Conservation (phyloP, 2,888 invertebrate genomes). For the Scotopteryx bipunctaria region DNA sequence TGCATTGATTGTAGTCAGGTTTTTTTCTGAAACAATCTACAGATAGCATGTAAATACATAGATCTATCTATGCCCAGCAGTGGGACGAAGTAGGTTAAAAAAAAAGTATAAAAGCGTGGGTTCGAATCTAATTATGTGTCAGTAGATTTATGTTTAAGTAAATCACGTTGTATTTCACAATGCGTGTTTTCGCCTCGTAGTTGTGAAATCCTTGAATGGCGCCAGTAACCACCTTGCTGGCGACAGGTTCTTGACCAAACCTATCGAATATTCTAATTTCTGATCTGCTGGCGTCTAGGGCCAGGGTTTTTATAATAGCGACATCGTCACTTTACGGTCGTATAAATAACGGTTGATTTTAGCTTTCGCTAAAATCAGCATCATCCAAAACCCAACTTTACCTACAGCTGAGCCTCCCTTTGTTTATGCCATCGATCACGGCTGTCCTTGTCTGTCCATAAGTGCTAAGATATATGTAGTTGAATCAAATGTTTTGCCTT, state of each 20-base stretch:
- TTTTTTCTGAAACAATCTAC: neutral
- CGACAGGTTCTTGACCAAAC: slow-evolving; percentile 38
- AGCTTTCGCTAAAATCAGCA: neutral
- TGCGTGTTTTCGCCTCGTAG: slow-evolving; percentile 13
- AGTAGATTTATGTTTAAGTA: slow-evolving; percentile 10
- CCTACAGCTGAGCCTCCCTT: too few relatives aligned
- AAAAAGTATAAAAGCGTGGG: slow-evolving; percentile 3
- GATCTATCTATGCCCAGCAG: too few relatives aligned
- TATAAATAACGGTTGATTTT: neutral
- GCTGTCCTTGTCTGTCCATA: too few relatives aligned
- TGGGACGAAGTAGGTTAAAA: too few relatives aligned
- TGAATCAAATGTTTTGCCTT: too few relatives aligned
- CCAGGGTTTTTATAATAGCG: neutral
- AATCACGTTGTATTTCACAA: slow-evolving; percentile 9
- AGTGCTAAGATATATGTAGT: too few relatives aligned
- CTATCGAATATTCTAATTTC: slow-evolving; percentile 39
- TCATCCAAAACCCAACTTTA: neutral
- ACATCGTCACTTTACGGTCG: neutral
- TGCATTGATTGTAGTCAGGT: too few relatives aligned
- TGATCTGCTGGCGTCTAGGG: slow-evolving; percentile 79
- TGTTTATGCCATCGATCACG: too few relatives aligned
- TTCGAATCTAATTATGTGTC: slow-evolving; percentile 5
- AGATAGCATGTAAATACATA: too few relatives aligned
- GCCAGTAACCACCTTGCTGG: slow-evolving; percentile 33
- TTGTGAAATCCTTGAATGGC: slow-evolving; percentile 40